phyloP scores from a whole-genome alignment of 1,140 invertebrate species.

The Globodera ellingtonae region DNA sequence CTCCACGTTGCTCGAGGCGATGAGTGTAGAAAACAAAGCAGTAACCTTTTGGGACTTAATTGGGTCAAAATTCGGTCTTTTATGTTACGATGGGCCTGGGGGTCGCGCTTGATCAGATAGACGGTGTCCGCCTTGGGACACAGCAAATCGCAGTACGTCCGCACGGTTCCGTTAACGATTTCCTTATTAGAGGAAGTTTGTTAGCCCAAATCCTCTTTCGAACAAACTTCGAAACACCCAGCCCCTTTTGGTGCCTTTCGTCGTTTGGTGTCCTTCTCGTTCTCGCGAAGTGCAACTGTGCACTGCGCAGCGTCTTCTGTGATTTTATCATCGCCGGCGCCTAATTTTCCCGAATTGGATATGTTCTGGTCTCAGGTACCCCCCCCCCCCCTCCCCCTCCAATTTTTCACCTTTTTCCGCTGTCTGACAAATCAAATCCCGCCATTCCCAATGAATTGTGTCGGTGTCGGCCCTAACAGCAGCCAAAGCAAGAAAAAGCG shows the following conservation, averaged over 20 bases:
- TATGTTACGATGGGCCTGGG: conserved; percentile 50
- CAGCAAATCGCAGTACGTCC: conserved; percentile 59
- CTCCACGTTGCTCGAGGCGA: conserved; percentile 52
- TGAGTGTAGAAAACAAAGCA: conserved; percentile 62
- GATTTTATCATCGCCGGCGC: conserved; percentile 41
- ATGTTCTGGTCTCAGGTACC: neutral
- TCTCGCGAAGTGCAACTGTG: conserved; percentile 49
- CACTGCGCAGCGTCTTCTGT: conserved; percentile 50
- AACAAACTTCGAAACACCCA: conserved; percentile 55
- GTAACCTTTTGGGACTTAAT: neutral
- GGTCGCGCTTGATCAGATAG: conserved; percentile 58
- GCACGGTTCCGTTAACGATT: conserved; percentile 50
- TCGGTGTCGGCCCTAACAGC: conserved; percentile 3
- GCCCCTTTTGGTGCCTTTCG: conserved; percentile 33
- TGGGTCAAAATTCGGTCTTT: neutral
- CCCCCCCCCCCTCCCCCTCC: too few relatives aligned
- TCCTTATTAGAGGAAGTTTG: conserved; percentile 29
- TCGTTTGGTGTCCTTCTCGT: conserved; percentile 45
- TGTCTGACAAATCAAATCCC: conserved; percentile 50
- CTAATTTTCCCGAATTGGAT: conserved; percentile 11
- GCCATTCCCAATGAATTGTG: conserved; percentile 52
- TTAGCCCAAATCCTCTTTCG: conserved; percentile 7
- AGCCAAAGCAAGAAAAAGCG: neutral
- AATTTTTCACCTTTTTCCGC: conserved; percentile 6
- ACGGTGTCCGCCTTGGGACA: conserved; percentile 60